Base-by-base conservation (phyloP, 2,797 vertebrate genomes). In the Smutsia temminckii region DNA sequence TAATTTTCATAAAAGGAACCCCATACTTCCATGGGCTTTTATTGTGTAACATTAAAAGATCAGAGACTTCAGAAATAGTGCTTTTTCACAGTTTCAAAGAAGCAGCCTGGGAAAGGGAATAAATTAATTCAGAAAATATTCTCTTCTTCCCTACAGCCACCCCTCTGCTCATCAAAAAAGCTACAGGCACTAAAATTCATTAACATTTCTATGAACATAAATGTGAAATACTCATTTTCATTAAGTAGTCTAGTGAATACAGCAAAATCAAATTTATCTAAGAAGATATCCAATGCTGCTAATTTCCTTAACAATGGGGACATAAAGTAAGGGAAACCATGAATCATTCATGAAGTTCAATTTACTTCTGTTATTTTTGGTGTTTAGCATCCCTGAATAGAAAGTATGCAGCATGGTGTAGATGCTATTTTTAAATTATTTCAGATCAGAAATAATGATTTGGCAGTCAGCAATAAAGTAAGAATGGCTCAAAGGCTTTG, bases 221-320 rank as follows among this genome's bases (percentile, higher is more conserved):
- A 94, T 94, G 92, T 95, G 96, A 97, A 97, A 97, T 93, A 93
- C 95, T 96, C 96, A 90, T 97, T 97, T 98, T 98, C 96, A 97
- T 96, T 97, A 97, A 97, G 78, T 92, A 97, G 86, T 93, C 78
- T 78, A 83, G 74, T 92, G 55, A 77, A 95, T 86, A 95, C 94
- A 95, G 79, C 94, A 96, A 97, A 96, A 94, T 95, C 95, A 97
- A 78, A 95, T 96, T 92, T 97, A 63, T 97, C 96, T 86, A 94
- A 92, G 83, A 68, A 96, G 91, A 75, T 93, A 80, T 92, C 94
- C 23, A 71, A 37, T 89, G 96, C 63, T 95, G 86, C 96, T 91
- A 83, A 84, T 95, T 97, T 96, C 90, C 80, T 94, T 96, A 95
- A 96, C 95, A 83, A 80, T 27, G 37, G 63, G 79, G 77, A 92